These are phyloP conservation scores for Clytia hemisphaerica DNA, from an alignment of 30 jellyfish, hydroid and myxozoan species.

Conservation along the genomic window DNA sequence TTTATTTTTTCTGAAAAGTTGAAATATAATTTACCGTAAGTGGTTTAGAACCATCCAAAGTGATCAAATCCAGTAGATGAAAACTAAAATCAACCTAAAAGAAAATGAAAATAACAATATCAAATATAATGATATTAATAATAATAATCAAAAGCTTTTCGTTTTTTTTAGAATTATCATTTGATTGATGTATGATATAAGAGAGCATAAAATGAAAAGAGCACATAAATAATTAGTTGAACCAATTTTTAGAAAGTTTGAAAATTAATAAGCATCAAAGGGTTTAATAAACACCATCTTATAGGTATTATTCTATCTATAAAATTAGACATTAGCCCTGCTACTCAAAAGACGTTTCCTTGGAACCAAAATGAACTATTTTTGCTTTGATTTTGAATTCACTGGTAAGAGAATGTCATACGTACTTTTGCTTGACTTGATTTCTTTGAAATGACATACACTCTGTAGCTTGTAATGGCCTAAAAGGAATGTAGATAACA, in stretches of 20 bases:
- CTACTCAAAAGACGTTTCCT: not conserved
- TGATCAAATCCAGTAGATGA: conserved; percentile 50
- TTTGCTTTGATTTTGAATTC: not conserved
- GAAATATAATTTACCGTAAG: conserved; percentile 24
- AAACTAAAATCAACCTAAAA: conserved; percentile 57
- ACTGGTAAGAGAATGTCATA: not conserved
- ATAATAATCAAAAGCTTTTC: no score
- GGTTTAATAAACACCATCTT: no score
- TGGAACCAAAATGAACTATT: not conserved
- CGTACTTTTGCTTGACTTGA: not conserved
- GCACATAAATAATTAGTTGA: no score
- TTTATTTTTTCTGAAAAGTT: not conserved
- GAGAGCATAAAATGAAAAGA: no score
- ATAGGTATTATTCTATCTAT: no score
- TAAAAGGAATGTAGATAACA: not conserved
- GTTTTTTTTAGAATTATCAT: no score
- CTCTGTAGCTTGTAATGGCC: conserved; percentile 10
- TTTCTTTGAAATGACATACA: not conserved
- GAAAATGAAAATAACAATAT: not conserved
- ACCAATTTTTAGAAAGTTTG: no score
- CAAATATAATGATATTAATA: no score
- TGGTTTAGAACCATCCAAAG: conserved; percentile 47
- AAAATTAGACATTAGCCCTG: no score
- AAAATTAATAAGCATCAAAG: no score
- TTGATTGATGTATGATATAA: no score